phyloP scores from a whole-genome alignment of 2,797 vertebrate genomes.

The Chromis chromis region DNA sequence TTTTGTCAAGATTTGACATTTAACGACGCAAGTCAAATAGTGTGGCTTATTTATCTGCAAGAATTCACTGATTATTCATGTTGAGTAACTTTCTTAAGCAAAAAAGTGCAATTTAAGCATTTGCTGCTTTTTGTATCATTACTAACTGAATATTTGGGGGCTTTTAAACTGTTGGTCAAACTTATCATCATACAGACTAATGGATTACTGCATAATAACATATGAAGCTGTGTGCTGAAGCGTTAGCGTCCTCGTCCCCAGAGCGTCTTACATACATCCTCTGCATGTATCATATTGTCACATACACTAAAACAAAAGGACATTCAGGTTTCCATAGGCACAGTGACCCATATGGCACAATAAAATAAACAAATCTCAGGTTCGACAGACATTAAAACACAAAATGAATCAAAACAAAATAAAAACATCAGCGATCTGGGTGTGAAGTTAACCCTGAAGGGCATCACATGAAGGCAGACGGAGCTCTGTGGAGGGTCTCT shows the following conservation, averaged over 20 bases:
- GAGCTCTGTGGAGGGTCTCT: not conserved
- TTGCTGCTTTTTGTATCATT: no score
- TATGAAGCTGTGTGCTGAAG: constrained; percentile 41
- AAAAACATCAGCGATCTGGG: constrained; percentile 11
- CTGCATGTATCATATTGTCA: constrained; percentile 2
- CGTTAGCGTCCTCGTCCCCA: constrained; percentile 3
- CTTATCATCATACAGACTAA: not conserved
- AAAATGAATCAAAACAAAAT: constrained; percentile 24
- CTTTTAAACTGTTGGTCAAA: not conserved
- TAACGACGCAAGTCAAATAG: no score
- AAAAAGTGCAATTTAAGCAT: no score
- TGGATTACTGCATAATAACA: not conserved
- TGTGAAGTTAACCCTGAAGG: constrained; percentile 25
- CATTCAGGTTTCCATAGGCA: constrained; percentile 59
- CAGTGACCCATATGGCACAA: constrained; percentile 61
- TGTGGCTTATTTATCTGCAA: no score
- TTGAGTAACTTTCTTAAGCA: not conserved
- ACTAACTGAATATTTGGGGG: no score
- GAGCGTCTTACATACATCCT: constrained; percentile 13
- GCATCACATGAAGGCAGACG: not conserved
- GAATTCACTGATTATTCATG: no score
- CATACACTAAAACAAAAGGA: constrained; percentile 20
- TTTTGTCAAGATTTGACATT: not conserved
- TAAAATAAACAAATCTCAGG: constrained; percentile 47
- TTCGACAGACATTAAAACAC: constrained; percentile 34